These are phyloP conservation scores for Sinodicranocentrus sp. DNA, from an alignment of 2,888 invertebrate species.

Conservation along the genomic window DNA sequence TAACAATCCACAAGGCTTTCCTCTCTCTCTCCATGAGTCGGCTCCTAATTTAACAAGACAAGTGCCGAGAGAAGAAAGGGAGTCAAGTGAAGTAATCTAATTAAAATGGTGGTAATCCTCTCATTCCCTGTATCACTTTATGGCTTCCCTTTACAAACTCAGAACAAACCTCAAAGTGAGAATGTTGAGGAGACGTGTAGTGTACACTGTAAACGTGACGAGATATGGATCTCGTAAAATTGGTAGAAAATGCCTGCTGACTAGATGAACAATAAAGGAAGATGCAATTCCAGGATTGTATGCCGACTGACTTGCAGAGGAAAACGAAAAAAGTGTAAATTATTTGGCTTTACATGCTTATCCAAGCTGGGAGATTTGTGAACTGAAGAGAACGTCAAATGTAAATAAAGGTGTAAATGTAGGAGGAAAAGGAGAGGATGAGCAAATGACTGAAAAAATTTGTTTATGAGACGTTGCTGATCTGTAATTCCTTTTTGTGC, in stretches of 20 bases:
- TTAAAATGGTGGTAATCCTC: slow-evolving; percentile 54
- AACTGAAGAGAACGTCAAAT: slow-evolving; percentile 26
- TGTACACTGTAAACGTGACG: background rate
- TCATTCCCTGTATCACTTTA: slow-evolving; percentile 33
- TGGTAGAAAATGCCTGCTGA: background rate
- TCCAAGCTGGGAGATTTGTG: slow-evolving; percentile 1
- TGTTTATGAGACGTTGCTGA: slow-evolving; percentile 24
- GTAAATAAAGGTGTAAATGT: slow-evolving; percentile 39
- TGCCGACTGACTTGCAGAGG: too few species aligned
- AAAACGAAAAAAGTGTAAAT: too few species aligned
- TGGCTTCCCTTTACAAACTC: slow-evolving; percentile 27
- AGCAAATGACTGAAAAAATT: background rate
- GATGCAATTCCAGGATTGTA: background rate
- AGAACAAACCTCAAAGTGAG: background rate
- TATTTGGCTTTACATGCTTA: too few species aligned
- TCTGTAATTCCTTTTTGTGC: slow-evolving; percentile 2
- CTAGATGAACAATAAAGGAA: background rate
- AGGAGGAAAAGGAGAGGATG: slow-evolving; percentile 39
- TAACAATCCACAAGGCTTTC: background rate
- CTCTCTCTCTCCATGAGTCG: background rate
- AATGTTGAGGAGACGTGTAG: background rate
- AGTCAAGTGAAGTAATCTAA: slow-evolving; percentile 51
- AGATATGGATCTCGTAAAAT: background rate
- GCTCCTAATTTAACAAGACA: slow-evolving; percentile 50
- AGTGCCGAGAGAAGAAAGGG: slow-evolving; percentile 33